These are phyloP conservation scores for Zootermopsis nevadensis DNA, from an alignment of 2,888 invertebrate genomes.

Conservation along the genomic window DNA sequence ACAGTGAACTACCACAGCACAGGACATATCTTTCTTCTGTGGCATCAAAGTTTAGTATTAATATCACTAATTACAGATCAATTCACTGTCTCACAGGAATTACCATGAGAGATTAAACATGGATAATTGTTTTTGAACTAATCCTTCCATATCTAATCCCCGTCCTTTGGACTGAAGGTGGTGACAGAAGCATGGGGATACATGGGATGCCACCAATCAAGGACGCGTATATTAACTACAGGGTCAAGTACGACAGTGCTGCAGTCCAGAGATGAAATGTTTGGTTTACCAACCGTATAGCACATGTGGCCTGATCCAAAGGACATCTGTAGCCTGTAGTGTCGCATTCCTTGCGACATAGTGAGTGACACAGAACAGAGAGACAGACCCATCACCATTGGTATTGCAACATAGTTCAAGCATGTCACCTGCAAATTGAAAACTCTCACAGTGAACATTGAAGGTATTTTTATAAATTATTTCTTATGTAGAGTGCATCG, in stretches of 20 bases:
- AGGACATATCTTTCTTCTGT: background rate
- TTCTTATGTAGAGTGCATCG: too few relatives aligned
- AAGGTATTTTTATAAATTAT: too few relatives aligned
- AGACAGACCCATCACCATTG: slow-evolving; percentile 71
- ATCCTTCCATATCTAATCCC: background rate
- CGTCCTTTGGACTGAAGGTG: background rate
- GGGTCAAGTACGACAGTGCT: slow-evolving; percentile 65
- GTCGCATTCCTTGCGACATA: slow-evolving; percentile 67
- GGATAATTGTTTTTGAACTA: background rate
- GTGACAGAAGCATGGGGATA: slow-evolving; percentile 62
- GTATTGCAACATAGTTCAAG: slow-evolving; percentile 68
- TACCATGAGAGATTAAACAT: background rate
- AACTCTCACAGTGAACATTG: background rate
- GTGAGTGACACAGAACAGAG: slow-evolving; percentile 68
- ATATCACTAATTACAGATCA: background rate
- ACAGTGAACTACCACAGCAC: background rate
- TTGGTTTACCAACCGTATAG: slow-evolving; percentile 59
- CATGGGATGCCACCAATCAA: slow-evolving; percentile 77
- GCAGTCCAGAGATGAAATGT: slow-evolving; percentile 56
- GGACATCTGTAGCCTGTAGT: slow-evolving; percentile 67
- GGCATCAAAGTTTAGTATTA: background rate
- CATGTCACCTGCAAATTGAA: slow-evolving; percentile 63
- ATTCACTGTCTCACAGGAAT: background rate
- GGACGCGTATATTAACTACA: slow-evolving; percentile 66
- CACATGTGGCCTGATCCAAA: slow-evolving; percentile 64